phyloP scores from a whole-genome alignment of 2,113 vertebrate genomes.

The Apteryx mantelli region DNA sequence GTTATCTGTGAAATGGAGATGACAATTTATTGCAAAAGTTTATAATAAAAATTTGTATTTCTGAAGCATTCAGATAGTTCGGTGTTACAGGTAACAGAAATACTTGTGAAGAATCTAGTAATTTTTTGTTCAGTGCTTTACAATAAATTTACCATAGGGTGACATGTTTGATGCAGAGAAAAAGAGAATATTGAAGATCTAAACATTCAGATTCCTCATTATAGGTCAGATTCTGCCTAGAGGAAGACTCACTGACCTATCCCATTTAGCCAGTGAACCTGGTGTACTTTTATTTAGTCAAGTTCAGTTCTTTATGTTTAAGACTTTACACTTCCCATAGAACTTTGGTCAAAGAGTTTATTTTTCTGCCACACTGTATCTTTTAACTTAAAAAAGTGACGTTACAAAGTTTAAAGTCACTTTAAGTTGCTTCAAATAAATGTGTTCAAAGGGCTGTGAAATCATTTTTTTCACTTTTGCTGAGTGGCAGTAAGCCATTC shows the following conservation, averaged over 20 bases:
- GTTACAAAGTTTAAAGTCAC: neutral
- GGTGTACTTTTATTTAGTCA: neutral
- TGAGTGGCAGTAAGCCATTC: neutral
- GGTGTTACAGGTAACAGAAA: neutral
- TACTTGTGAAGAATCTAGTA: neutral
- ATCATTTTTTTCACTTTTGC: neutral
- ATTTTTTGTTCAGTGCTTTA: neutral
- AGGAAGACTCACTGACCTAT: neutral
- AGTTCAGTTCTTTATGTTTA: neutral
- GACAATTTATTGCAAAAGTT: neutral
- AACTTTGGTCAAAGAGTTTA: neutral
- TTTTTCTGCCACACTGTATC: neutral
- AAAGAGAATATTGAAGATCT: neutral
- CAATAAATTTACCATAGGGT: neutral
- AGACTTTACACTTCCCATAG: neutral
- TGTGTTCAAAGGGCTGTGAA: neutral
- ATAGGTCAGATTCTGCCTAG: neutral
- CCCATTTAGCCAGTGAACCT: neutral
- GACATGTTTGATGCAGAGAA: neutral
- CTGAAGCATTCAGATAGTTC: neutral
- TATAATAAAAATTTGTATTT: neutral
- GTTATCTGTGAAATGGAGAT: neutral
- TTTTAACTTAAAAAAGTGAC: neutral
- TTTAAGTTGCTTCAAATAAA: neutral
- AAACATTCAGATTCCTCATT: neutral